Evolutionary conservation across 2,797 vertebrate genomes (phyloP), one percentile per base, ranked within the genome.

Genomic region (Poeciliopsis presidionis): DNA sequence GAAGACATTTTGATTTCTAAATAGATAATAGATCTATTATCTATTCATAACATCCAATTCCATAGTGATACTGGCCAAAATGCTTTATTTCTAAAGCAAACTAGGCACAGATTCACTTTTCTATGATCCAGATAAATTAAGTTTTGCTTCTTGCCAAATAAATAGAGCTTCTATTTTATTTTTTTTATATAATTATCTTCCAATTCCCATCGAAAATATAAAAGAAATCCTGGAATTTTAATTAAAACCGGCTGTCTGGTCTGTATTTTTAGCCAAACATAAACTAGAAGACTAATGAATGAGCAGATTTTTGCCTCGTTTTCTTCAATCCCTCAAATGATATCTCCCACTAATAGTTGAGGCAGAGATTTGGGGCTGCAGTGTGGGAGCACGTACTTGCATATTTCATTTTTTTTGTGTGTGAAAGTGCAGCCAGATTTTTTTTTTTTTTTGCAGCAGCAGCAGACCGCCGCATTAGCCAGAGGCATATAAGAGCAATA

Each of bases 401-500:
- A 80, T 87, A 78, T 79, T 89, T 89, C 36, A 80, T 80, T 43
- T 70, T 70, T 69, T 5, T 85, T 84, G 71, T 51, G 4, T 61
- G 28, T 71, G 72, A 89, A 87, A 78, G 72, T 49, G 22, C 9
- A 57, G 49, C 41, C 47, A 79, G 72, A 72, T 81, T 82, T 79
- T 74, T 33, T 82, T 79, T 79, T 74, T 30, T 30, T 30, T 30
- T 30, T 30, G 30, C 30, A 30, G 86, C 80, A 79, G 77, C 77
- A 33, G 74, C 77, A 74, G 55, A 67, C 67, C 55, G 45, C 4
- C 41, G 81, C 72, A 9, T 78, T 39, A 81, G 84, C 86, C 87
- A 86, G 79, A 80, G 75, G 41, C 45, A 73, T 90, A 87, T 82
- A 82, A 84, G 81, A 85, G 87, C 82, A 87, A 90, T 91, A 91